Percentiles rank a stretch among this genome's conserved stretches.
These are phyloP conservation scores for Hypsopygia costalis DNA, from an alignment of 2,888 invertebrate genomes.

Conservation along the genomic window DNA sequence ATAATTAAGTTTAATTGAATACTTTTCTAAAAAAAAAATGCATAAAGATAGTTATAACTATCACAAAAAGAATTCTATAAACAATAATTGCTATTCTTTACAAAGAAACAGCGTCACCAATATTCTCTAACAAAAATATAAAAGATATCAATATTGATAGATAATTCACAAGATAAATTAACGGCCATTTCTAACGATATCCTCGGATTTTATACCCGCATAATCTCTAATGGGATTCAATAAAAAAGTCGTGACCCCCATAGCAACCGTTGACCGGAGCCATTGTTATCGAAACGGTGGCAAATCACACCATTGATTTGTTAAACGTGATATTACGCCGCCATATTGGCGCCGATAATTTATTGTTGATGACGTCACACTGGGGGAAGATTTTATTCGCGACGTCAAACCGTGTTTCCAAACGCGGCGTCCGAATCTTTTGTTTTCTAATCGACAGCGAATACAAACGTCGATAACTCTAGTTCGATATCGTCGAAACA, in stretches of 20 bases:
- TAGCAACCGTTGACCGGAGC: constrained; percentile 32
- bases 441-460: too few species aligned
- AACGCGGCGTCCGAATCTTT: too few species aligned
- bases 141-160: constrained; percentile 2
- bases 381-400: constrained; percentile 20
- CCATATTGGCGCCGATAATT: neutral
- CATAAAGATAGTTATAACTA: too few species aligned
- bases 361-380: constrained; percentile 4
- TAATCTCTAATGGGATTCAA: constrained; percentile 55
- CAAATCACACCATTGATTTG: constrained; percentile 49
- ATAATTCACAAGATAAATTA: constrained; percentile 4
- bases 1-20: too few species aligned
- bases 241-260: constrained; percentile 63
- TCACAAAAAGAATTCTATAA: too few species aligned
- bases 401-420: too few species aligned
- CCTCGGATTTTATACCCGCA: constrained; percentile 45
- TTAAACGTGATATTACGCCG: constrained; percentile 8
- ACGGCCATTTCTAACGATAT: constrained; percentile 18
- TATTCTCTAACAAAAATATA: neutral
- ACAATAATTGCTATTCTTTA: neutral
- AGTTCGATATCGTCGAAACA: too few species aligned
- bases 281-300: constrained; percentile 51
- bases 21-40: too few species aligned
- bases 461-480: too few species aligned
- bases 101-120: neutral